Percentiles rank a stretch among this genome's conserved stretches.
Conservation (phyloP, 1,140 invertebrate species). For the Hyposmocoma kahamanoa region DNA sequence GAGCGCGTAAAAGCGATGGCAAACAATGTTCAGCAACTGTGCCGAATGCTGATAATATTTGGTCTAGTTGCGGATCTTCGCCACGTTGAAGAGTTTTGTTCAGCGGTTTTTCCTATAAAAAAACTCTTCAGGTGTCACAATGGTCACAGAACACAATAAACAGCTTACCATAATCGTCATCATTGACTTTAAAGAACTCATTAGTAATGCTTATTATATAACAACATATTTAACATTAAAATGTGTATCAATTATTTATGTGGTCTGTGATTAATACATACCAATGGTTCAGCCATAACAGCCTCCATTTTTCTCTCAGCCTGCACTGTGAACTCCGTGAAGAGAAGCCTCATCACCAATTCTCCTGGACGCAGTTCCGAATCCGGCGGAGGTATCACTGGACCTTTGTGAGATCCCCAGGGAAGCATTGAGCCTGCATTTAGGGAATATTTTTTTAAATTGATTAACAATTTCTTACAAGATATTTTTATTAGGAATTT, state of each 20-base stretch:
- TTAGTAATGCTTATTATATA: too few relatives aligned
- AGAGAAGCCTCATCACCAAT: conserved; percentile 95
- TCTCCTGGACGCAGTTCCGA: conserved; percentile 89
- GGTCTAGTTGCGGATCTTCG: conserved; percentile 96
- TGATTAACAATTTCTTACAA: too few relatives aligned
- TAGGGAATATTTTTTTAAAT: too few relatives aligned
- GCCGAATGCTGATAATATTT: conserved; percentile 93
- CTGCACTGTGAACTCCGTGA: conserved; percentile 94
- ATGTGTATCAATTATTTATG: too few relatives aligned
- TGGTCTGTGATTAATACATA: too few relatives aligned
- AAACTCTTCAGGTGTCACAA: background rate
- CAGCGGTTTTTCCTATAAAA: conserved; percentile 86
- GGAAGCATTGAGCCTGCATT: conserved; percentile 78
- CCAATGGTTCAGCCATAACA: conserved; percentile 92
- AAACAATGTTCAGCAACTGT: conserved; percentile 97
- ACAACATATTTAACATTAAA: too few relatives aligned
- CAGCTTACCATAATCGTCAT: too few relatives aligned
- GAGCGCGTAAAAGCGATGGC: conserved; percentile 93
- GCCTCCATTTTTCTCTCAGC: conserved; percentile 96
- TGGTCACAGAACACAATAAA: too few relatives aligned
- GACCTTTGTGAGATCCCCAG: conserved; percentile 87
- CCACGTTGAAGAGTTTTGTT: conserved; percentile 96
- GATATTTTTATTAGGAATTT: too few relatives aligned
- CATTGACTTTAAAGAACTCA: too few relatives aligned
- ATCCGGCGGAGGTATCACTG: conserved; percentile 76